These are phyloP conservation scores for Phacellophora camtschatica DNA, from an alignment of 30 jellyfish, hydroid and myxozoan species.

Conservation along the genomic window DNA sequence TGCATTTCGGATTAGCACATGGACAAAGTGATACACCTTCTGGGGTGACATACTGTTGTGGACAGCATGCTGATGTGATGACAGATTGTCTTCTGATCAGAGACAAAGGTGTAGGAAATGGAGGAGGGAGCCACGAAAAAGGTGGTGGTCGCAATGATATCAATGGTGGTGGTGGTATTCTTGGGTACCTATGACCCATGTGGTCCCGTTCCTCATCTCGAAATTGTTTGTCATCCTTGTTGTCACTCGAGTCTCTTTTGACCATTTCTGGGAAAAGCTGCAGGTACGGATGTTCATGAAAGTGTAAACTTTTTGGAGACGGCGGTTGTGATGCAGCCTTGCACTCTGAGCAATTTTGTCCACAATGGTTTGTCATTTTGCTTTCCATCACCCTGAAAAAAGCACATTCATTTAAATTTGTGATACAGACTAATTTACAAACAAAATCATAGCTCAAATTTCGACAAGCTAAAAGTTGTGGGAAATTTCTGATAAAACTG, in stretches of 20 bases:
- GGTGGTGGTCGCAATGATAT: conserved; percentile 60
- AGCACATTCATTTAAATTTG: too few relatives aligned
- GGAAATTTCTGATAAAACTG: too few relatives aligned
- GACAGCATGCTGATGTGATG: conserved; percentile 71
- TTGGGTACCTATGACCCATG: conserved; percentile 37
- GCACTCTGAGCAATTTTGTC: conserved; percentile 56
- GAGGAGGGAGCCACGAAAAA: conserved; percentile 63
- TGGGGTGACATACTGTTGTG: conserved; percentile 42
- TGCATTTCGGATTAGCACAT: conserved; percentile 68
- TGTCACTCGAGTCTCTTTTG: conserved; percentile 23
- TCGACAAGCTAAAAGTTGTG: too few relatives aligned
- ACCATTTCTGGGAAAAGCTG: conserved; percentile 41
- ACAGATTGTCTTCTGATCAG: conserved; percentile 81
- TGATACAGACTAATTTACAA: neutral
- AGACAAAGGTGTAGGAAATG: conserved; percentile 60
- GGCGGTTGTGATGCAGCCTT: conserved; percentile 23
- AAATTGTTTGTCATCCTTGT: conserved; percentile 15
- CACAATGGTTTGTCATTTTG: conserved; percentile 6
- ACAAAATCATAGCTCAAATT: neutral
- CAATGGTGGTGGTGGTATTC: conserved; percentile 78
- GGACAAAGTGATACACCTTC: conserved; percentile 63
- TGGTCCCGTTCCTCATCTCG: conserved; percentile 43
- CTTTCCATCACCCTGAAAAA: conserved; percentile 28
- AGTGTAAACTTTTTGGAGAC: conserved; percentile 10
- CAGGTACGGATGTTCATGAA: conserved; percentile 11